Evolutionary conservation across 2,113 vertebrate genomes (phyloP).

Genomic region (Chloropsis hardwickii): DNA sequence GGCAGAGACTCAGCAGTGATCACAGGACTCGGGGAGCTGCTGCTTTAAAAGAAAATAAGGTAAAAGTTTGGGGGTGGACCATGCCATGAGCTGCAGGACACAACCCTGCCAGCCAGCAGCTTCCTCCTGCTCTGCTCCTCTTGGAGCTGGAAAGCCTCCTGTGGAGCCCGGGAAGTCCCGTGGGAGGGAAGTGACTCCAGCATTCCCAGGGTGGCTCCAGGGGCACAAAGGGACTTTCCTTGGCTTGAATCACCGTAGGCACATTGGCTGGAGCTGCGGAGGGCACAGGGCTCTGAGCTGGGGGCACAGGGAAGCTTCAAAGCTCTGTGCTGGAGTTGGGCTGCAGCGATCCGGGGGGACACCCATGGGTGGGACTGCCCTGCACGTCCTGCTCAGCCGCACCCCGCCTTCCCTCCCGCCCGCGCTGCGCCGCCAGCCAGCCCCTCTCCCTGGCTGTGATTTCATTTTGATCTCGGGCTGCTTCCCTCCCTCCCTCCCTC

Average conservation of each 20-base stretch:
- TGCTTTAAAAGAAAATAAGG: not conserved
- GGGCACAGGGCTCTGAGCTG: not conserved
- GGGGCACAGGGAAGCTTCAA: fast-evolving
- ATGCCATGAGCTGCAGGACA: not conserved
- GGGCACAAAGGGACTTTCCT: not conserved
- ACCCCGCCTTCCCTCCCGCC: not conserved
- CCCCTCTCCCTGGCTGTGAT: not conserved
- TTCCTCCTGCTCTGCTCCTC: not conserved
- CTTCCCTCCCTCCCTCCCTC: not conserved
- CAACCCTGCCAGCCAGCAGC: not conserved
- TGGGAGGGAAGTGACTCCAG: not conserved
- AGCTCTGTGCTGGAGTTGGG: not conserved
- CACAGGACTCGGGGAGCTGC: not conserved
- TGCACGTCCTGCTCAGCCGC: not conserved
- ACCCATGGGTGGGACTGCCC: not conserved
- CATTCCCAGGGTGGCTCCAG: not conserved
- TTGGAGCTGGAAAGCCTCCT: not conserved
- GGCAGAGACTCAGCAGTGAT: not conserved
- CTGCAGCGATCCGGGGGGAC: not conserved
- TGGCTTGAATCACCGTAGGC: fast-evolving
- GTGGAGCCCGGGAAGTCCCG: not conserved
- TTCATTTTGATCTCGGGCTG: not conserved
- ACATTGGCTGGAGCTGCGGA: not conserved
- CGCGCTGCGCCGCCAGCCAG: fast-evolving
- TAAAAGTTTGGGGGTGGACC: not conserved